These are phyloP conservation scores for Meandrusa payeni DNA, from an alignment of 2,888 invertebrate species.

Conservation along the genomic window DNA sequence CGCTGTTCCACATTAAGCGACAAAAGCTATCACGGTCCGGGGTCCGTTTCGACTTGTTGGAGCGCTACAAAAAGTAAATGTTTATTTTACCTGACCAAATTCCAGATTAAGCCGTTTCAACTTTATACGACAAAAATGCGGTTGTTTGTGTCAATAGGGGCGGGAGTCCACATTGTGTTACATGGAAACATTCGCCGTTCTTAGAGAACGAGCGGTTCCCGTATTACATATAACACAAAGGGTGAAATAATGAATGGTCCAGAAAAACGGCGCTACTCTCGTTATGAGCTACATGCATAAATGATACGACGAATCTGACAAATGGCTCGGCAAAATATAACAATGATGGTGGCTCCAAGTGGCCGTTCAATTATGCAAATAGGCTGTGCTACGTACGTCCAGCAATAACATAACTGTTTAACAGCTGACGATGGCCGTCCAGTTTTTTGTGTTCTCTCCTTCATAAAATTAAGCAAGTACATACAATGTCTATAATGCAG, in stretches of 20 bases:
- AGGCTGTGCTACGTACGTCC: constrained; percentile 70
- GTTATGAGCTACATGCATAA: constrained; percentile 78
- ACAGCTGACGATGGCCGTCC: constrained; percentile 71
- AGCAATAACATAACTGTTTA: constrained; percentile 79
- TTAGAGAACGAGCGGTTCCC: constrained; percentile 53
- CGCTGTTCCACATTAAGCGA: constrained; percentile 23
- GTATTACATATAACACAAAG: constrained; percentile 70
- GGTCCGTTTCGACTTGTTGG: constrained; percentile 43
- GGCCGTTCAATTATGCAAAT: constrained; percentile 82
- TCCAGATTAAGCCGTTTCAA: constrained; percentile 65
- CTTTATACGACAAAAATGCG: constrained; percentile 62
- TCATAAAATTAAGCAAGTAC: constrained; percentile 72
- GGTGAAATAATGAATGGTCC: constrained; percentile 75
- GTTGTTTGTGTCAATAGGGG: constrained; percentile 60
- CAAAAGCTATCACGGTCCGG: constrained; percentile 33
- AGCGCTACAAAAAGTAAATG: constrained; percentile 53
- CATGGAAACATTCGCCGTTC: constrained; percentile 53
- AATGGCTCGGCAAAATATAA: constrained; percentile 79
- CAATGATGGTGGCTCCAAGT: constrained; percentile 78
- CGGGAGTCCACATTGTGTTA: constrained; percentile 54
- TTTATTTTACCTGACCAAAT: constrained; percentile 65
- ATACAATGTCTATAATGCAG: too few relatives aligned
- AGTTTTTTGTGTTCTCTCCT: constrained; percentile 63
- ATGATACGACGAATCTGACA: constrained; percentile 79
- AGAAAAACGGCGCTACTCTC: constrained; percentile 71